Percentiles rank a stretch among this genome's conserved stretches.
phyloP scores from a whole-genome alignment of 2,888 invertebrate species.

The Auanema freiburgensis region DNA sequence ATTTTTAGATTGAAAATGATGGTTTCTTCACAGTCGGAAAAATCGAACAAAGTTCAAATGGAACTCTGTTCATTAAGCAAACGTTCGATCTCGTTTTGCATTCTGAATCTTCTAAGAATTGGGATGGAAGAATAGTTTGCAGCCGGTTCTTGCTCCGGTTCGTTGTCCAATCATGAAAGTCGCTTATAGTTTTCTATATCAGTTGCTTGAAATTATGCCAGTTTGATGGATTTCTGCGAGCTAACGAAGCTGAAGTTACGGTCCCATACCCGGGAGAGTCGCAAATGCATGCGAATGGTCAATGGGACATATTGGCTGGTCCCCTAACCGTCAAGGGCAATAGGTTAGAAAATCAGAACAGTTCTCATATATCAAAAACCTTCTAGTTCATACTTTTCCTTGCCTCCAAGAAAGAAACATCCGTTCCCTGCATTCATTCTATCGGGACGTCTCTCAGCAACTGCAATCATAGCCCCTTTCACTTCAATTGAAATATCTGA shows the following conservation, averaged over 20 bases:
- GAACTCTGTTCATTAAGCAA: constrained; percentile 41
- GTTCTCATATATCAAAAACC: background rate
- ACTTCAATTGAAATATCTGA: constrained; percentile 30
- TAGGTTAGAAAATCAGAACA: constrained; percentile 18
- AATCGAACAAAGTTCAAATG: constrained; percentile 40
- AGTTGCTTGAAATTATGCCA: constrained; percentile 25
- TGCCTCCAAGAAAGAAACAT: constrained; percentile 3
- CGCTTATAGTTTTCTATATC: background rate
- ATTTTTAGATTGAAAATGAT: constrained; percentile 35
- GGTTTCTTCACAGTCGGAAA: constrained; percentile 32
- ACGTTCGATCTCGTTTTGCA: constrained; percentile 33
- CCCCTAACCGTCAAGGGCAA: constrained; percentile 41
- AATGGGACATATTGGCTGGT: constrained; percentile 41
- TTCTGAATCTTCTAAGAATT: constrained; percentile 25
- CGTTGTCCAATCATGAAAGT: background rate
- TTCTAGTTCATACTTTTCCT: background rate
- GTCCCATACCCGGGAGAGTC: constrained; percentile 38
- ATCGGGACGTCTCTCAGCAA: constrained; percentile 31
- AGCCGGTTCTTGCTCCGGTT: constrained; percentile 21
- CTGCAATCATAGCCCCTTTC: constrained; percentile 45
- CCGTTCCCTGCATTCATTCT: constrained; percentile 29
- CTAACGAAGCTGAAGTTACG: constrained; percentile 39
- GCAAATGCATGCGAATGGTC: constrained; percentile 29
- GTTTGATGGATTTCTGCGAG: constrained; percentile 36
- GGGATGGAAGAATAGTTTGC: constrained; percentile 36